Base-by-base conservation (phyloP, 2,113 vertebrate species). In the Rutilus rutilus region DNA sequence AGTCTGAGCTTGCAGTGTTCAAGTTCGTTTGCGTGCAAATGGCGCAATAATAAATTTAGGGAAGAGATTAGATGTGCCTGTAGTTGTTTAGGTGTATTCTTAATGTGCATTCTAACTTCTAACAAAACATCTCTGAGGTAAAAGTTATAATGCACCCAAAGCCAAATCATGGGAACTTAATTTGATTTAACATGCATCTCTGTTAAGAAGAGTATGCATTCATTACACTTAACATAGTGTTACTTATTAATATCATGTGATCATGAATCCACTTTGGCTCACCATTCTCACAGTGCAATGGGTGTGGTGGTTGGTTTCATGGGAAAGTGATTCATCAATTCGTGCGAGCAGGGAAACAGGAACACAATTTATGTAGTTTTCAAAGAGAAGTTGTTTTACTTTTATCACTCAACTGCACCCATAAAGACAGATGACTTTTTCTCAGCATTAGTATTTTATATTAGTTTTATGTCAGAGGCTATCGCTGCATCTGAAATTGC, bases 271-370 rank as follows among this genome's bases (percentile, higher is more conserved):
- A 9, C 25, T 67, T 2, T 14, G 11, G 25, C 60, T 82, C 59
- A 64, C 39, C n/a, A 30, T 82, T 81, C 11, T 21, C 1, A 25
- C 15, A 7, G 5, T 11, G 2, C 21, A 84, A 19, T 33, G 60
- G 82, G 82, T 78, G 85, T 78, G 85, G 71, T 71, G 11, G 45
- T 77, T 60, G 33, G 52, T 86, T 59, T 84, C 17, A 42, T 21
- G 27, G 50, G 73, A 7, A 17, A 57, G 15, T 84, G 62, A 78
- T 60, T 89, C 85, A 86, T 86, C 21, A 42, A 23, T 11, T 52
- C 15, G 23, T 64, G 33, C 0, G 6, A 69, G n/a, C 17, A 14
- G 27, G 30, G 75, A 33, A 21, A 17, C 17, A 78, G 19, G 19
- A 17, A 47, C 8, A 75, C 0, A 19, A 33, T 21, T 36, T 69